Conservation (phyloP, 2,888 invertebrate species). For the Tupiocoris notatus region DNA sequence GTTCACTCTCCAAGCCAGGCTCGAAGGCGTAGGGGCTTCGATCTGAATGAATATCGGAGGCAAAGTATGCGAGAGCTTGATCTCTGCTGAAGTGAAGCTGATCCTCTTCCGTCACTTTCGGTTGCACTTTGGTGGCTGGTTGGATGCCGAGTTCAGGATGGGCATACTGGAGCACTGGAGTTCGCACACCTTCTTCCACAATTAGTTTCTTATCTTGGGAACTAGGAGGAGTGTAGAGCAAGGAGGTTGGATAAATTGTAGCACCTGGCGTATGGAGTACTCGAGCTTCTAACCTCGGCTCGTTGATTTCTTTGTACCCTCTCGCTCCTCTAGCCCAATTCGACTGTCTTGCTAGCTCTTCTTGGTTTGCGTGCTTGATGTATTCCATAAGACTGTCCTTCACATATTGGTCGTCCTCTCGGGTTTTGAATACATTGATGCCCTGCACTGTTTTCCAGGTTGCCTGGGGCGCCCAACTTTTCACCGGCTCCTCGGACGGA, state of each 20-base stretch:
- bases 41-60: slow-evolving; percentile 59
- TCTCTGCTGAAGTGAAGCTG: slow-evolving; percentile 48
- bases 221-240: slow-evolving; percentile 61
- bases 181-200: slow-evolving; percentile 68
- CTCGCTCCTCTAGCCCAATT: slow-evolving; percentile 36
- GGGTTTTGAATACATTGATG: slow-evolving; percentile 29
- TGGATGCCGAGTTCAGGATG: slow-evolving; percentile 77
- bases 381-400: slow-evolving; percentile 56
- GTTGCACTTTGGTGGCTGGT: slow-evolving; percentile 54
- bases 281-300: slow-evolving; percentile 64
- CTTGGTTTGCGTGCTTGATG: slow-evolving; percentile 66
- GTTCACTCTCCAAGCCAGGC: slow-evolving; percentile 52
- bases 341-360: slow-evolving; percentile 55
- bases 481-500: slow-evolving; percentile 13
- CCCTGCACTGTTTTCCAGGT: slow-evolving; percentile 34
- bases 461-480: slow-evolving; percentile 31
- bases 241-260: slow-evolving; percentile 64
- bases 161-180: slow-evolving; percentile 75
- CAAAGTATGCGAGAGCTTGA: slow-evolving; percentile 56
- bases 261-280: slow-evolving; percentile 68
- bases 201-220: slow-evolving; percentile 57
- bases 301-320: slow-evolving; percentile 48
- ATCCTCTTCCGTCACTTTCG: slow-evolving; percentile 34
- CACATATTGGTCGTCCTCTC: slow-evolving; percentile 48
- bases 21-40: slow-evolving; percentile 60